Conservation (phyloP, 2,888 invertebrate species). For the Macrophya annulata region DNA sequence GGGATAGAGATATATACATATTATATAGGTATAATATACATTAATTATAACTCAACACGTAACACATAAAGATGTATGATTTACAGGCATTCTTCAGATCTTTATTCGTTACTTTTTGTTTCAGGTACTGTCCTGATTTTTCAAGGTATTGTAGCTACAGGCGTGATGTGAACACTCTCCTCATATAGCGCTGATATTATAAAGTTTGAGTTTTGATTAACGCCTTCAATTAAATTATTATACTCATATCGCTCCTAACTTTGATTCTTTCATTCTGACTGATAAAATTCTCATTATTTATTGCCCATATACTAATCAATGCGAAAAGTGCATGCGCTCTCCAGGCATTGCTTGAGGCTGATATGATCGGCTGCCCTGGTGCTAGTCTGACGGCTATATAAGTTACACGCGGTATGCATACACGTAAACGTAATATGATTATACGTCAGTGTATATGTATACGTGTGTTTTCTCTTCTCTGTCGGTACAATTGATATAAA, state of each 20-base stretch:
- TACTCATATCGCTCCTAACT: background rate
- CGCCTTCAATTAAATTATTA: constrained; percentile 4
- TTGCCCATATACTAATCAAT: background rate
- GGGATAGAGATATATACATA: no score
- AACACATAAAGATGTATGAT: background rate
- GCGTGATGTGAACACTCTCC: constrained; percentile 23
- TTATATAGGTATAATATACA: no score
- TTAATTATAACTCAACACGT: background rate
- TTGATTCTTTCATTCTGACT: background rate
- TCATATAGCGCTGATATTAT: background rate
- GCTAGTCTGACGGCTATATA: background rate
- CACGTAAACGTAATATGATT: no score
- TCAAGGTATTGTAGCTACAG: constrained; percentile 49
- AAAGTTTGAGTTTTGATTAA: background rate
- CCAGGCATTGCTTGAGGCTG: background rate
- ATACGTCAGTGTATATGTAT: background rate
- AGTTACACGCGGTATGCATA: no score
- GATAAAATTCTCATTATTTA: background rate
- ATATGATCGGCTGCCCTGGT: background rate
- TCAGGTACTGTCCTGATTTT: constrained; percentile 55
- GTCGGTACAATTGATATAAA: no score
- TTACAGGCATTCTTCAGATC: background rate
- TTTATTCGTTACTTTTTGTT: constrained; percentile 45
- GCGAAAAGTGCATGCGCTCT: background rate
- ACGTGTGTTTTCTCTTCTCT: no score